Percentiles rank a stretch among this genome's conserved stretches.
These are phyloP conservation scores for Syngnathus floridae DNA, from an alignment of 2,113 vertebrate genomes.

Conservation along the genomic window DNA sequence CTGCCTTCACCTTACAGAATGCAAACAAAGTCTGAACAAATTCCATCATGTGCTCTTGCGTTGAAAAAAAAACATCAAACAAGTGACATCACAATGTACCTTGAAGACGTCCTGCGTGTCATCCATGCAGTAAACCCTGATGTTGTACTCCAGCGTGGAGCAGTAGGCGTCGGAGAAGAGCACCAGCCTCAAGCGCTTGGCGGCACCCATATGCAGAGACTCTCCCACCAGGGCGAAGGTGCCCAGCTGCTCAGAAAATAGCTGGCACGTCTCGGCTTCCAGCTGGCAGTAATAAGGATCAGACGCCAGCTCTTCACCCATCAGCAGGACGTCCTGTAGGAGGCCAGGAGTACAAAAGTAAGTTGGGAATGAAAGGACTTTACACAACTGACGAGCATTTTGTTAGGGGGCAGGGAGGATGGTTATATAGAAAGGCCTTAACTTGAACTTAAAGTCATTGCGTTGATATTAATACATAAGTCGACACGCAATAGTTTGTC, in stretches of 20 bases:
- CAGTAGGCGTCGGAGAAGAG: constrained; percentile 91
- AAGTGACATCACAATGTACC: constrained; percentile 66
- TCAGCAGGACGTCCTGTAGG: constrained; percentile 85
- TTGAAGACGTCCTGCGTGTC: constrained; percentile 93
- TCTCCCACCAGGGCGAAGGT: constrained; percentile 93
- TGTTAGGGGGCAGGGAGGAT: no score
- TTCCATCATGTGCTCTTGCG: background rate
- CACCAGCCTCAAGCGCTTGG: constrained; percentile 92
- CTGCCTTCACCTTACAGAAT: background rate
- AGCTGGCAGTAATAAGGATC: constrained; percentile 96
- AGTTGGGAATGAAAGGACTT: constrained; percentile 38
- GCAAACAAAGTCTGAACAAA: background rate
- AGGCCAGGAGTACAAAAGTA: background rate
- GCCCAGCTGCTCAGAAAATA: constrained; percentile 95
- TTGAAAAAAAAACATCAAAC: background rate
- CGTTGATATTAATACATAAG: no score
- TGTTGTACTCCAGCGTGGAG: constrained; percentile 91
- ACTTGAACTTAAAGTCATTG: no score
- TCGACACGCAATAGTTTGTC: no score
- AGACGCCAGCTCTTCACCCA: constrained; percentile 83
- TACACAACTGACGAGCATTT: constrained; percentile 9
- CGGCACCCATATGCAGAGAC: constrained; percentile 90
- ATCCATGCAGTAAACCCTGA: constrained; percentile 94
- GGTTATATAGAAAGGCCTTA: no score
- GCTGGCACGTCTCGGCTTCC: constrained; percentile 84